Conservation (phyloP, 1,140 invertebrate species). For the Drosophila obscura region DNA sequence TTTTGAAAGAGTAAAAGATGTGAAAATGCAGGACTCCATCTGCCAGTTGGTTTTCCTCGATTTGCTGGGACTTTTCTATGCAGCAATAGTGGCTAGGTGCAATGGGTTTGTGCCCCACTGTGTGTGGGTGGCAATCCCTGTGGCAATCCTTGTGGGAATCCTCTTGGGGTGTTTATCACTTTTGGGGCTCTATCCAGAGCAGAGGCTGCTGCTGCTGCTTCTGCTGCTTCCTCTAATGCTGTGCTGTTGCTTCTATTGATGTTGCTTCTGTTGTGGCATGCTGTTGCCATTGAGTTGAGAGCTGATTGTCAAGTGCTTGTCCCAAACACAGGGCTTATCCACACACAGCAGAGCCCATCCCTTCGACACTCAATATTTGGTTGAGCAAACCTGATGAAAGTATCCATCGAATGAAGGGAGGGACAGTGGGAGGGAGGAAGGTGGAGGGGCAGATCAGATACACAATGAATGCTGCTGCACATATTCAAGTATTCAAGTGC, state of each 20-base stretch:
- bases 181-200: slow-evolving; percentile 31
- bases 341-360: slow-evolving; percentile 33
- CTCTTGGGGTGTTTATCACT: slow-evolving; percentile 21
- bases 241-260: slow-evolving; percentile 16
- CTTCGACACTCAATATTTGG: slow-evolving; percentile 41
- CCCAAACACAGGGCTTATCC: slow-evolving; percentile 72
- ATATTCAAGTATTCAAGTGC: slow-evolving; percentile 62
- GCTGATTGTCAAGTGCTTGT: slow-evolving; percentile 75
- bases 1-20: too few species aligned
- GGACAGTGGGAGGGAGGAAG: background rate
- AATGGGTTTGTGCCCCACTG: slow-evolving; percentile 10
- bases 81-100: background rate
- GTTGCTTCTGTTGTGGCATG: slow-evolving; percentile 16
- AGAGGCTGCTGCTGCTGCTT: slow-evolving; percentile 14
- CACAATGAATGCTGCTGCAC: slow-evolving; percentile 2
- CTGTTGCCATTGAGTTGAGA: slow-evolving; percentile 59
- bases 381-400: slow-evolving; percentile 52
- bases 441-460: slow-evolving; percentile 31
- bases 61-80: slow-evolving; percentile 1
- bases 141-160: slow-evolving; percentile 2
- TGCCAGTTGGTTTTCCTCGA: background rate
- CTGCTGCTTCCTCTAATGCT: slow-evolving; percentile 4
- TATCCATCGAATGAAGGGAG: background rate
- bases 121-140: background rate
- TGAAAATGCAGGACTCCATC: too few species aligned